A percentile compares a stretch with the other conserved stretches of the same genome.
These are phyloP conservation scores for Philereme transversata DNA, from an alignment of 2,888 invertebrate species.

Conservation along the genomic window DNA sequence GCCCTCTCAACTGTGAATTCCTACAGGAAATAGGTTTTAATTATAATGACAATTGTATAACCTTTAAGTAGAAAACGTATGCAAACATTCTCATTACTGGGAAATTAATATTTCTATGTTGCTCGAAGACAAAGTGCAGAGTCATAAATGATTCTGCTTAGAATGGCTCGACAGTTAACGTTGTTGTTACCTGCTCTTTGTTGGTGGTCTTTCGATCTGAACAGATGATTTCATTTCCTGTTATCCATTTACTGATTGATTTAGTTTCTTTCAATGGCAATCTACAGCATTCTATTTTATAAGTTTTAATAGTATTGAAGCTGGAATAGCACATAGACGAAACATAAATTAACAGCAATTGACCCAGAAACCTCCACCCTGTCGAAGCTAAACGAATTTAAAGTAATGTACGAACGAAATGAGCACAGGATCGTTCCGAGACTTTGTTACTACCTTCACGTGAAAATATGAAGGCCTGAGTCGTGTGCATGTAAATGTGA, in stretches of 20 bases:
- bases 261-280: neutral
- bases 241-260: neutral
- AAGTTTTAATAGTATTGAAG: slow-evolving; percentile 3
- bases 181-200: slow-evolving; percentile 4
- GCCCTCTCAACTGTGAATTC: slow-evolving; percentile 40
- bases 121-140: slow-evolving; percentile 21
- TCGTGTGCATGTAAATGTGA: slow-evolving; percentile 63
- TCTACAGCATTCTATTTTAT: neutral
- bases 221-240: neutral
- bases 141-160: slow-evolving; percentile 26
- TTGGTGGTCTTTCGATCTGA: slow-evolving; percentile 2
- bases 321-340: slow-evolving; percentile 17
- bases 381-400: slow-evolving; percentile 50
- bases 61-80: slow-evolving; percentile 46
- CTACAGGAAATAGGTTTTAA: slow-evolving; percentile 47
- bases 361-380: slow-evolving; percentile 49
- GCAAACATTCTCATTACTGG: slow-evolving; percentile 39
- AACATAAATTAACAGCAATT: slow-evolving; percentile 39
- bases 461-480: slow-evolving; percentile 51
- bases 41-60: slow-evolving; percentile 49
- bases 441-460: slow-evolving; percentile 45
- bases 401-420: slow-evolving; percentile 50
- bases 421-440: slow-evolving; percentile 45
- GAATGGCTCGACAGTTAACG: slow-evolving; percentile 17
- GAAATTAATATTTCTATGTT: slow-evolving; percentile 22